These are phyloP conservation scores for Acestrorhynchus altus DNA, from an alignment of 2,797 vertebrate species.

Conservation along the genomic window DNA sequence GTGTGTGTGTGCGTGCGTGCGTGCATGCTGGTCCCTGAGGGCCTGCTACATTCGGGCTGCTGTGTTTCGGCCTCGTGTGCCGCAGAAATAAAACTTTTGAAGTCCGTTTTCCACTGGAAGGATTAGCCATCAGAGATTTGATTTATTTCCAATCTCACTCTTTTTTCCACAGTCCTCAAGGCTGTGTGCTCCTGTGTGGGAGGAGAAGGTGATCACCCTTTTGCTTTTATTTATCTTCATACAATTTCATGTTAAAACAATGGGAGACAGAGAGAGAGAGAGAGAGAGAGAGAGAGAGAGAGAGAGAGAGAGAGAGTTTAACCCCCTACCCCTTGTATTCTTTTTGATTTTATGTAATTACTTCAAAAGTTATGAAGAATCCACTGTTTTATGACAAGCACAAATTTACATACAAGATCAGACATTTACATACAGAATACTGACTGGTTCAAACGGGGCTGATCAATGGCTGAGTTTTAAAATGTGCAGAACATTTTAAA, in stretches of 20 bases:
- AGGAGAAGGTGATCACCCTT: conserved; percentile 68
- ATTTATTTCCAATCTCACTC: conserved; percentile 74
- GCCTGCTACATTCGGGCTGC: conserved; percentile 64
- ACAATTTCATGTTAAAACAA: conserved; percentile 53
- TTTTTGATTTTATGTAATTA: too few species aligned
- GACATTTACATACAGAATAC: too few species aligned
- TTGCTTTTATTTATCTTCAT: conserved; percentile 69
- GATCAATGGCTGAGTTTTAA: too few species aligned
- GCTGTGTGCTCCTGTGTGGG: conserved; percentile 69
- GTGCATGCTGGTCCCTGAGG: conserved; percentile 74
- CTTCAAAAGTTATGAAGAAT: too few species aligned
- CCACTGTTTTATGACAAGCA: too few species aligned
- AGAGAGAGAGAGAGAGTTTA: too few species aligned
- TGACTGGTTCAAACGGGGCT: too few species aligned
- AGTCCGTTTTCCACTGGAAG: conserved; percentile 82
- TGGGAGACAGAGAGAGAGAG: too few species aligned
- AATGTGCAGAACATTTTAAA: too few species aligned
- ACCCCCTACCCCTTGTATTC: too few species aligned
- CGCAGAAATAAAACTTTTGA: conserved; percentile 85
- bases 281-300: too few species aligned
- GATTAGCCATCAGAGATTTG: conserved; percentile 79
- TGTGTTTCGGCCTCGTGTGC: conserved; percentile 60
- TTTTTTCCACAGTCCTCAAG: conserved; percentile 68
- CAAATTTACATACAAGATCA: too few species aligned
- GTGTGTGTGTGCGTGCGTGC: conserved; percentile 50